Base-by-base conservation (phyloP, 2,797 vertebrate genomes). In the Masticophis lateralis region DNA sequence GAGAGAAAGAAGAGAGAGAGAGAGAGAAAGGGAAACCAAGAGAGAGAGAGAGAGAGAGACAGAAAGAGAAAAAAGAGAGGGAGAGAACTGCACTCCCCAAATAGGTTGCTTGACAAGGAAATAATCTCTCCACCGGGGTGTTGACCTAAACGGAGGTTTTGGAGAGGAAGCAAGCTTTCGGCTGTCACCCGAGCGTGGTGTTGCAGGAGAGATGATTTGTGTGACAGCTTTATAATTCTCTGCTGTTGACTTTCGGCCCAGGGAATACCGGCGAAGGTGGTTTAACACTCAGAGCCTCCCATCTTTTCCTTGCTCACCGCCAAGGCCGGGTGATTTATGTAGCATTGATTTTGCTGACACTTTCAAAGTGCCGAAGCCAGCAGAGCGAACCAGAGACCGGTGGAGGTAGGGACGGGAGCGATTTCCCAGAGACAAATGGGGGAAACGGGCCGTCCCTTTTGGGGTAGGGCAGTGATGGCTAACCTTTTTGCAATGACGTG, bases 191-290 rank as follows among this genome's bases (percentile, higher is more conserved):
- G 94, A 95, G 43, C 92, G 94, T 96, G 97, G 98, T 96, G 97
- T 97, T 97, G 95, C 95, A 95, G 97, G 97, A 97, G 95, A 91
- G 97, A 98, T 97, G 96, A 98, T 97, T 90, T 95, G 97, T 96
- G 93, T 97, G 98, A 97, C 97, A 97, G 97, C 95, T 94, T 94
- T 92, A 96, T 98, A 98, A 98, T 98, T 98, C 98, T 98, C 97
- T 97, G 93, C 94, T 94, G 97, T 98, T 98, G 97, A 97, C 97
- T 98, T 97, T 97, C 96, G 94, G 94, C 96, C 97, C n/a, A 97
- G 96, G 97, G 98, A 98, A 98, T 97, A 96, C 97, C 95, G 94
- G 94, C 95, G 95, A 96, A 95, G 94, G 97, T 96, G 97, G 95
- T 94, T 93, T 88, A 93, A 94, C 47, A 90, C 95, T 89, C 95